Percentiles rank a stretch among this genome's conserved stretches.
Evolutionary conservation across 2,888 invertebrate species (phyloP).

Genomic region (Nymphalis polychloros): DNA sequence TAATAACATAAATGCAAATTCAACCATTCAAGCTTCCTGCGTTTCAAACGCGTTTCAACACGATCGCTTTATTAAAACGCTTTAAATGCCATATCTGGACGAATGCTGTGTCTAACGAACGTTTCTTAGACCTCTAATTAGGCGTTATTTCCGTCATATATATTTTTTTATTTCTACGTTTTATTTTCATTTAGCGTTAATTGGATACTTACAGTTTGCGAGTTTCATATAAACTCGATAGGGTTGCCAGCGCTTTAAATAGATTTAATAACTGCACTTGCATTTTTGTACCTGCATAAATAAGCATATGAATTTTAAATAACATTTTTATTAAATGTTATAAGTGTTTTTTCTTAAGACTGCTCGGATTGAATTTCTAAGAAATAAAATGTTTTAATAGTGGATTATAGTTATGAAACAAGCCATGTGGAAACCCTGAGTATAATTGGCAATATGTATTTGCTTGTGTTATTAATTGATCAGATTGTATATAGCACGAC

Average conservation of each 20-base stretch:
- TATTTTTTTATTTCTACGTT: constrained; percentile 38
- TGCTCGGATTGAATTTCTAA: no score
- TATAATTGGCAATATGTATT: constrained; percentile 18
- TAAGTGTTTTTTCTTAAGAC: no score
- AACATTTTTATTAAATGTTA: no score
- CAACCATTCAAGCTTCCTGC: constrained; percentile 71
- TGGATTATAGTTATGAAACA: neutral
- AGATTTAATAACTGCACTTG: neutral
- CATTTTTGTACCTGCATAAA: no score
- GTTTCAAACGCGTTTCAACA: constrained; percentile 33
- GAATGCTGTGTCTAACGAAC: constrained; percentile 36
- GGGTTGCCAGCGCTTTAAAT: constrained; percentile 18
- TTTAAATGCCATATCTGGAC: constrained; percentile 36
- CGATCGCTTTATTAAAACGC: constrained; percentile 28
- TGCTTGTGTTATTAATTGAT: constrained; percentile 27
- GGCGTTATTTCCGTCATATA: constrained; percentile 58
- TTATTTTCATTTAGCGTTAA: constrained; percentile 53
- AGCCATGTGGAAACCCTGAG: constrained; percentile 17
- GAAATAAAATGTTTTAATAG: no score
- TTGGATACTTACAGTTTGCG: constrained; percentile 51
- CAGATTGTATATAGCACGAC: constrained; percentile 21
- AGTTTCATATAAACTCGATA: constrained; percentile 47
- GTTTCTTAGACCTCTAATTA: constrained; percentile 55
- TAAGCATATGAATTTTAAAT: no score
- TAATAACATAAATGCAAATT: constrained; percentile 79